phyloP scores from a whole-genome alignment of 2,113 vertebrate genomes.

The Coracopsis vasa region DNA sequence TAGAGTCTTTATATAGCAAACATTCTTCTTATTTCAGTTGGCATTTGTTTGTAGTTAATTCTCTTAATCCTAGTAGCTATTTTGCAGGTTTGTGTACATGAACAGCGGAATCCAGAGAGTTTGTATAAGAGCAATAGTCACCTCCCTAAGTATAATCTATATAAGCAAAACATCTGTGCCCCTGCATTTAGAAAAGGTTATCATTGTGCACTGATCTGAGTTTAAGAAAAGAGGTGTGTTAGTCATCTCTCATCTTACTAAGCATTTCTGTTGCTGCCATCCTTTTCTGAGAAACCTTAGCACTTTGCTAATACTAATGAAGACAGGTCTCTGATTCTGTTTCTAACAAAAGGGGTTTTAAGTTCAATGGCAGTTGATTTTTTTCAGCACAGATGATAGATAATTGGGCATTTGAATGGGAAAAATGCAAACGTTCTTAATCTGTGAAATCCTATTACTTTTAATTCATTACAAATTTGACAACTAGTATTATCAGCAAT shows the following conservation, averaged over 20 bases:
- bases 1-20: conserved; percentile 9
- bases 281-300: conserved; percentile 20
- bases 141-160: neutral
- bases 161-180: neutral
- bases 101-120: neutral
- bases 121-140: neutral
- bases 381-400: neutral
- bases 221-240: conserved; percentile 37
- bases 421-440: conserved; percentile 1
- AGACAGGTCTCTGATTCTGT: conserved; percentile 7
- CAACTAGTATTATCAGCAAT: neutral
- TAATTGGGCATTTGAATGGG: conserved; percentile 32
- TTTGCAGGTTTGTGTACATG: neutral
- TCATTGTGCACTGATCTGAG: neutral
- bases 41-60: neutral
- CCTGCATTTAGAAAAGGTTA: neutral
- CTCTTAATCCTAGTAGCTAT: neutral
- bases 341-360: conserved; percentile 36
- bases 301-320: conserved; percentile 25
- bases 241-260: neutral
- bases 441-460: conserved; percentile 12
- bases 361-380: conserved; percentile 12
- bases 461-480: conserved; percentile 9
- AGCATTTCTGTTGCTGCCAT: neutral
- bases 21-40: neutral